A percentile compares a stretch with the other conserved stretches of the same genome.
phyloP scores from a whole-genome alignment of 2,797 vertebrate species.

The Eidolon dupreanum region DNA sequence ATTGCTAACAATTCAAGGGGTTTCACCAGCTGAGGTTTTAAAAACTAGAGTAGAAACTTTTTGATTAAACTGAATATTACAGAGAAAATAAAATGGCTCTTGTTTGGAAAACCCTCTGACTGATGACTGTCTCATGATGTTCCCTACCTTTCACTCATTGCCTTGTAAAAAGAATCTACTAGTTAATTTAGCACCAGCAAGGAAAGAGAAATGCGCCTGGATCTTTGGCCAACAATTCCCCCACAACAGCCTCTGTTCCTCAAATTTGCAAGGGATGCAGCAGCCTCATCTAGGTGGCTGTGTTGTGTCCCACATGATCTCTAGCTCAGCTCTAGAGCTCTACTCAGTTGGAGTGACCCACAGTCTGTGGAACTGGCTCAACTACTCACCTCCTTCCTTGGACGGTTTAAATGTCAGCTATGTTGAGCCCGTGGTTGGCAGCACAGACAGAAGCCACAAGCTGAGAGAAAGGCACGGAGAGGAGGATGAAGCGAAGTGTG shows the following conservation, averaged over 20 bases:
- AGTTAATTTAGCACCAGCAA: background rate
- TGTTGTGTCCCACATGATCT: rapidly evolving
- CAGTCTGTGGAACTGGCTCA: background rate
- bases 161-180: background rate
- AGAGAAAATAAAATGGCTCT: conserved; percentile 7
- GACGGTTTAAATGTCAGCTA: background rate
- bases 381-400: background rate
- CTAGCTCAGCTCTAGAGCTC: background rate
- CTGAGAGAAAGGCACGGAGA: background rate
- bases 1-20: background rate
- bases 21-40: background rate
- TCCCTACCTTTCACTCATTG: background rate
- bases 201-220: background rate
- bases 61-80: background rate
- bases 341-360: background rate
- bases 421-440: rapidly evolving
- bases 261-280: background rate
- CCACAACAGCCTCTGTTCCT: background rate
- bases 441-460: background rate
- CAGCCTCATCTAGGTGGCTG: background rate
- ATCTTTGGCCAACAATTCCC: background rate
- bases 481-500: background rate
- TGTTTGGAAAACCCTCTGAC: background rate
- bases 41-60: background rate
- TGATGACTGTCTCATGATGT: background rate